Conservation (phyloP, 2,888 invertebrate species). For the Lacanobia wlatinum region DNA sequence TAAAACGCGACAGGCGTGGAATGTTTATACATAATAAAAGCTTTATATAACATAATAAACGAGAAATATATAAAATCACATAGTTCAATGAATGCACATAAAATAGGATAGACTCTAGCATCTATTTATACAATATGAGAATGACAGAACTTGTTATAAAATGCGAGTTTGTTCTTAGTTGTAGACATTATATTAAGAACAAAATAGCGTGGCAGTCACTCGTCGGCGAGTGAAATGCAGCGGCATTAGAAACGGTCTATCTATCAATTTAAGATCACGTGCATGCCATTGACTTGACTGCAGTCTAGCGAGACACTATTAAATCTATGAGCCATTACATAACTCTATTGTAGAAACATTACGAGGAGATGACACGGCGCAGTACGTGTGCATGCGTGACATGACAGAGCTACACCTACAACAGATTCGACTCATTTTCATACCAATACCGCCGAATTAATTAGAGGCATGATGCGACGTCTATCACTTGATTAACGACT, state of each 20-base stretch:
- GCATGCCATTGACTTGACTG: slow-evolving; percentile 58
- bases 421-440: slow-evolving; percentile 9
- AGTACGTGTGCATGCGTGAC: slow-evolving; percentile 50
- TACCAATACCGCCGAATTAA: slow-evolving; percentile 11
- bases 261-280: slow-evolving; percentile 57
- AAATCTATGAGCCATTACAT: slow-evolving; percentile 52
- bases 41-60: slow-evolving; percentile 30
- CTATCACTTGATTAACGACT: slow-evolving; percentile 9
- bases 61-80: slow-evolving; percentile 28
- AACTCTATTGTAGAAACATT: slow-evolving; percentile 49
- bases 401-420: slow-evolving; percentile 28
- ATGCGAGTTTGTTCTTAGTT: slow-evolving; percentile 45
- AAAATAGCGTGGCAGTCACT: slow-evolving; percentile 38
- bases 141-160: slow-evolving; percentile 37
- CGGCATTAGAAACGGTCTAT: slow-evolving; percentile 45
- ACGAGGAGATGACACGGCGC: slow-evolving; percentile 42
- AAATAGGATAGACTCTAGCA: slow-evolving; percentile 26
- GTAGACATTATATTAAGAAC: slow-evolving; percentile 36
- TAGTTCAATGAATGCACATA: slow-evolving; percentile 28
- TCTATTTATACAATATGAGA: slow-evolving; percentile 30
- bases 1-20: slow-evolving; percentile 70
- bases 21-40: slow-evolving; percentile 62
- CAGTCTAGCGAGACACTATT: slow-evolving; percentile 58
- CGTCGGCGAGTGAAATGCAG: slow-evolving; percentile 50
- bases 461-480: slow-evolving; percentile 23